phyloP scores from a whole-genome alignment of 2,113 vertebrate species.

The Hyaena hyaena region DNA sequence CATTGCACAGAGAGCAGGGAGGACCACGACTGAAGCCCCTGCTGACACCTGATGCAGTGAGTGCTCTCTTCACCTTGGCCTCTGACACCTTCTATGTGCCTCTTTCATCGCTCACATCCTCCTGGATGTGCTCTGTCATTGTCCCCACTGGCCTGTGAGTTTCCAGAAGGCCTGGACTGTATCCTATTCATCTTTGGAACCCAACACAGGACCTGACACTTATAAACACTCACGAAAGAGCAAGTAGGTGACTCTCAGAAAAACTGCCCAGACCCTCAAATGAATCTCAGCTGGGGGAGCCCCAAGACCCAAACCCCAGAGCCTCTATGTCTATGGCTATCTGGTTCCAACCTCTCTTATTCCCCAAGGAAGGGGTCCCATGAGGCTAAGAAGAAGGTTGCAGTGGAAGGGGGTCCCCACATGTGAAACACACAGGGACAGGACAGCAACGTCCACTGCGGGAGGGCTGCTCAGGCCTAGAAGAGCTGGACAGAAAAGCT shows the following conservation, averaged over 20 bases:
- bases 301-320: neutral
- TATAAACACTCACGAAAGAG: neutral
- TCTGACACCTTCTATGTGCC: neutral
- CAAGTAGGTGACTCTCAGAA: neutral
- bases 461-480: neutral
- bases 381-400: neutral
- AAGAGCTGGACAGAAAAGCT: neutral
- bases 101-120: neutral
- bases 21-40: too few relatives aligned
- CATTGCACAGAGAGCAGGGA: neutral
- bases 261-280: neutral
- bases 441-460: fast-evolving
- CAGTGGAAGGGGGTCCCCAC: neutral
- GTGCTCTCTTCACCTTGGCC: too few relatives aligned
- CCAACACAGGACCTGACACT: neutral
- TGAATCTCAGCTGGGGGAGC: neutral
- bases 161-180: neutral
- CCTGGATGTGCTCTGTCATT: neutral
- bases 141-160: neutral
- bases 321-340: neutral
- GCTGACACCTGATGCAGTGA: neutral
- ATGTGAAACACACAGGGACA: neutral
- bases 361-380: neutral
- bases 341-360: neutral
- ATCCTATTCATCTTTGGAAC: neutral